Evolutionary conservation across 2,113 vertebrate genomes (phyloP).

Genomic region (Oriolus oriolus): DNA sequence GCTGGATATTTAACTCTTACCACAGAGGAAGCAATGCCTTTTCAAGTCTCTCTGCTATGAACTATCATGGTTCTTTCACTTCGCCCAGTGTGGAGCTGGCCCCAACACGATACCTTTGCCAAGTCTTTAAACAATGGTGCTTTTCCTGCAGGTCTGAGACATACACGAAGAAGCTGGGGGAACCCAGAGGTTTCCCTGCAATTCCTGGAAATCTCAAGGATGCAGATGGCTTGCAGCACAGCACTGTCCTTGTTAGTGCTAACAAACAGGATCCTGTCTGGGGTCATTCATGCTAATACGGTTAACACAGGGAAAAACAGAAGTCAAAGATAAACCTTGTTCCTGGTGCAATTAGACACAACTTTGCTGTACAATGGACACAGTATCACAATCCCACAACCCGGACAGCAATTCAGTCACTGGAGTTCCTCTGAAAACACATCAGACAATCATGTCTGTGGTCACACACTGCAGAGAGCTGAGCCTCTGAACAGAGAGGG

Average conservation of each 20-base stretch:
- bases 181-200: background rate
- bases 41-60: background rate
- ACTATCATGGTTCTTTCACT: background rate
- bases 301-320: background rate
- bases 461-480: background rate
- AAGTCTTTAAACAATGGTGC: background rate
- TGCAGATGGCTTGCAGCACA: background rate
- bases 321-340: background rate
- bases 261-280: background rate
- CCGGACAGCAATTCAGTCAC: background rate
- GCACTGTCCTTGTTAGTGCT: background rate
- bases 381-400: background rate
- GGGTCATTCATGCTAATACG: background rate
- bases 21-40: background rate
- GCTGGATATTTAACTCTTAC: background rate
- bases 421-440: background rate
- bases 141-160: background rate
- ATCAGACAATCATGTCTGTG: background rate
- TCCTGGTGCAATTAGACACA: background rate
- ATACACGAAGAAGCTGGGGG: rapidly evolving
- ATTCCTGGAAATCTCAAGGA: background rate
- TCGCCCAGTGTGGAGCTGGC: background rate
- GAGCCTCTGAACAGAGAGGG: background rate
- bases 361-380: background rate
- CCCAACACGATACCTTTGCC: background rate